These are phyloP conservation scores for Tipula vernalis DNA, from an alignment of 2,888 invertebrate species.

Conservation along the genomic window DNA sequence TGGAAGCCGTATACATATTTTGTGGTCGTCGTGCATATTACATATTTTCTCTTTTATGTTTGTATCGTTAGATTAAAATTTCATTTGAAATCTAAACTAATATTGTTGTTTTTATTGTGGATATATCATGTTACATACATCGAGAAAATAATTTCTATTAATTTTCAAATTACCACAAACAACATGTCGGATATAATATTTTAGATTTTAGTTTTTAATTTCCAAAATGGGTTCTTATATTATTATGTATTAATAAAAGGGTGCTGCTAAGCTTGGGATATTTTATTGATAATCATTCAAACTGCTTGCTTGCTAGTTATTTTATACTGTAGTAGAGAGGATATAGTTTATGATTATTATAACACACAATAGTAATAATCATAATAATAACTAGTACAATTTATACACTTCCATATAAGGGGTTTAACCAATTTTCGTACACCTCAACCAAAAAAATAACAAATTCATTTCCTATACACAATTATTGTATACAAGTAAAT, in stretches of 20 bases:
- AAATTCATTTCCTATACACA: not conserved
- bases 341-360: slow-evolving; percentile 4
- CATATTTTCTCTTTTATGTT: not conserved
- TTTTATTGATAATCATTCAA: not conserved
- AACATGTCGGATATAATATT: not conserved
- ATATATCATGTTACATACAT: not conserved
- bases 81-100: not conserved
- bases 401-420: not conserved
- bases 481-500: not conserved
- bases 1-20: not conserved
- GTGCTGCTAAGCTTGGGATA: not conserved
- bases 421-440: not conserved
- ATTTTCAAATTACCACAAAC: slow-evolving; percentile 4
- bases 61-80: not conserved
- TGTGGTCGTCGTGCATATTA: not conserved
- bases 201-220: not conserved
- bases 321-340: not conserved
- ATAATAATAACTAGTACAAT: not conserved
- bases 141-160: not conserved
- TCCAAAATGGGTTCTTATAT: not conserved
- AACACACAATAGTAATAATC: not conserved
- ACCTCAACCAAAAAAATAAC: not conserved
- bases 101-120: not conserved
- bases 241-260: not conserved
- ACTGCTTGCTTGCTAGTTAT: not conserved